Evolutionary conservation across 1,140 invertebrate species (phyloP).

Genomic region (Drosophila ogumai): DNA sequence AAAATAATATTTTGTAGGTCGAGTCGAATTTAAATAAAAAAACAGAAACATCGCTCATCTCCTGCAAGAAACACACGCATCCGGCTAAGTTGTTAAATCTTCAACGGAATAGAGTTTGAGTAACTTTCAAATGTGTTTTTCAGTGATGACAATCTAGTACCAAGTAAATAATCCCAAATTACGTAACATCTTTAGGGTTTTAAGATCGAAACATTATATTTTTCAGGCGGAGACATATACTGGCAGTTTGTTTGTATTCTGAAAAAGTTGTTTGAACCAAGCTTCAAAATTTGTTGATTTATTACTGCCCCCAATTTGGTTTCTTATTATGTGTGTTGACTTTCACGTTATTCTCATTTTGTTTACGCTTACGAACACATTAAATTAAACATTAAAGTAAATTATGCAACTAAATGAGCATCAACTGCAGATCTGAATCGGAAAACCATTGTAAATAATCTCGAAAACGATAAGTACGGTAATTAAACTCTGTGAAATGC

Average conservation of each 20-base stretch:
- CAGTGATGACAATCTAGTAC: not conserved
- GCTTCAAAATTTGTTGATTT: conserved; percentile 38
- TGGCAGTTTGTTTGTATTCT: conserved; percentile 75
- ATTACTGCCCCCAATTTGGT: conserved; percentile 57
- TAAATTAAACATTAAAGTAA: conserved; percentile 52
- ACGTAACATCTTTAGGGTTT: conserved; percentile 4
- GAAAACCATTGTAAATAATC: conserved; percentile 31
- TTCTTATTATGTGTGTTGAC: conserved; percentile 20
- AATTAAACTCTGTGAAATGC: conserved; percentile 37
- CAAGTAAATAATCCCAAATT: not conserved
- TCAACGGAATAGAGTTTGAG: conserved; percentile 4
- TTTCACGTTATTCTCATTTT: conserved; percentile 34
- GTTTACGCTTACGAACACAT: conserved; percentile 59
- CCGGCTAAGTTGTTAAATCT: not conserved
- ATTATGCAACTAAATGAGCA: conserved; percentile 55
- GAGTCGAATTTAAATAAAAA: not conserved
- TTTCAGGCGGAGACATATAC: conserved; percentile 80
- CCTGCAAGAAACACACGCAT: conserved; percentile 1
- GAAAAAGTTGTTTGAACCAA: conserved; percentile 36
- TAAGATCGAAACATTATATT: conserved; percentile 9
- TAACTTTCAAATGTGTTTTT: not conserved
- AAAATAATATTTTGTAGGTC: not conserved
- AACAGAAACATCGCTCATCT: not conserved
- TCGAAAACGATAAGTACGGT: conserved; percentile 25
- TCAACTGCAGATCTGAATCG: conserved; percentile 19